Evolutionary conservation across 2,888 invertebrate genomes (phyloP).

Genomic region (Leptodirus hochenwartii): DNA sequence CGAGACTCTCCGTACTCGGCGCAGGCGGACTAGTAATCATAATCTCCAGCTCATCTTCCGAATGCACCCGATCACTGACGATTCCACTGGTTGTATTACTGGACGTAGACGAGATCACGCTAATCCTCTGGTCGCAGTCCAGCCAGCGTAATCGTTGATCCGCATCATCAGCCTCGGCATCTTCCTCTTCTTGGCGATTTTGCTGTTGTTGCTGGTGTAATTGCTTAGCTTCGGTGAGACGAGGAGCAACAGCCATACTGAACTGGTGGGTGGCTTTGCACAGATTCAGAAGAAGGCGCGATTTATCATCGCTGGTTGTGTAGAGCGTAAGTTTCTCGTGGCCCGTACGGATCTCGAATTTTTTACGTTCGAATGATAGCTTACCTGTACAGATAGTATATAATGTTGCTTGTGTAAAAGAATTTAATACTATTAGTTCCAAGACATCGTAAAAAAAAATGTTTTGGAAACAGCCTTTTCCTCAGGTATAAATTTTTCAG

Average conservation of each 20-base stretch:
- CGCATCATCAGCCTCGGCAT: too few relatives aligned
- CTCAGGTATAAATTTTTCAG: too few relatives aligned
- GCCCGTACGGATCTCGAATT: constrained; percentile 87
- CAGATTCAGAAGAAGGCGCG: constrained; percentile 40
- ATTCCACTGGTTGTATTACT: constrained; percentile 96
- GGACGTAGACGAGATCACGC: constrained; percentile 75
- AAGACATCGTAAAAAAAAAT: too few relatives aligned
- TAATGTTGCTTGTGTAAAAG: too few relatives aligned
- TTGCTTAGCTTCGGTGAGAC: constrained; percentile 63
- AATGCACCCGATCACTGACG: constrained; percentile 87
- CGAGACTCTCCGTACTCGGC: constrained; percentile 72
- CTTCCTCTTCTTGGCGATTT: too few relatives aligned
- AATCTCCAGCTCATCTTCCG: constrained; percentile 83
- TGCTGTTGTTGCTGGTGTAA: constrained; percentile 63
- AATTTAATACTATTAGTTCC: too few relatives aligned
- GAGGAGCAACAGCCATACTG: constrained; percentile 79
- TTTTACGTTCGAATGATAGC: constrained; percentile 90
- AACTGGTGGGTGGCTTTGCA: constrained; percentile 91
- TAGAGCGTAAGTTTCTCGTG: constrained; percentile 79
- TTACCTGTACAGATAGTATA: constrained; percentile 43
- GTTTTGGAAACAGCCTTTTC: too few relatives aligned
- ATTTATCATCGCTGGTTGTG: constrained; percentile 84
- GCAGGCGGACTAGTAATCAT: constrained; percentile 71
- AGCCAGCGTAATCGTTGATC: too few relatives aligned
- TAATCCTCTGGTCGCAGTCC: constrained; percentile 26